Base-by-base conservation (phyloP, 2,113 vertebrate species). In the Trochalopteron elliotii region DNA sequence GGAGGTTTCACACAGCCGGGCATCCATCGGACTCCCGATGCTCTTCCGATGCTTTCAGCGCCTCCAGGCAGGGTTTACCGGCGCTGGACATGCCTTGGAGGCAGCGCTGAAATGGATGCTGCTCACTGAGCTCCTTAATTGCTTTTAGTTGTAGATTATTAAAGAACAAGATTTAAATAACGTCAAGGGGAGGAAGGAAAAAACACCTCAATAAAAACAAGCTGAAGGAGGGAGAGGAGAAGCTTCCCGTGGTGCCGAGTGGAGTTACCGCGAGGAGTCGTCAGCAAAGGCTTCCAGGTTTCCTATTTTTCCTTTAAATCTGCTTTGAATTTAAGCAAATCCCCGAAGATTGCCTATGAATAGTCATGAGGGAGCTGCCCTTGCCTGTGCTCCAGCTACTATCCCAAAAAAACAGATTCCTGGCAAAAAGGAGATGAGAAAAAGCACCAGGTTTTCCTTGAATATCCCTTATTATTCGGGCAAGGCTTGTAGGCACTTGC, bases 121-220 rank as follows among this genome's bases (percentile, higher is more conserved):
- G 93, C 89, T 96, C 93, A 77, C 93, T 91, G 95, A 97, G 82
- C 93, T 94, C 93, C 84, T 95, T 95, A 95, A 97, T 96, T 97
- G 93, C 89, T 96, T 96, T 87, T 96, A 85, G 78, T 76, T 91
- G 94, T 87, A 61, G 74, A 69, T 94, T 97, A 95, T 96, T 96
- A 96, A 87, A 75, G 84, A 94, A 75, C 50, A 79, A 82, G 89
- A 87, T 89, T 96, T 95, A 96, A 96, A 95, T 95, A 93, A 84
- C 49, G 12, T 87, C 31, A 2, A 33, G 20, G 47, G 25, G 20
- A 39, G 15, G 21, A 13, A n/a, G 23, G 18, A 6, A 12, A 30
- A 37, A 63, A 52, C 35, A 57, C 42, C 19, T 27, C n/a, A 4
- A n/a, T 72, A 79, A 72, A 87, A 91, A 85, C 37, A 77, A 88